Base-by-base conservation (phyloP, 1,140 invertebrate genomes). In the Eupristina koningsbergeri region DNA sequence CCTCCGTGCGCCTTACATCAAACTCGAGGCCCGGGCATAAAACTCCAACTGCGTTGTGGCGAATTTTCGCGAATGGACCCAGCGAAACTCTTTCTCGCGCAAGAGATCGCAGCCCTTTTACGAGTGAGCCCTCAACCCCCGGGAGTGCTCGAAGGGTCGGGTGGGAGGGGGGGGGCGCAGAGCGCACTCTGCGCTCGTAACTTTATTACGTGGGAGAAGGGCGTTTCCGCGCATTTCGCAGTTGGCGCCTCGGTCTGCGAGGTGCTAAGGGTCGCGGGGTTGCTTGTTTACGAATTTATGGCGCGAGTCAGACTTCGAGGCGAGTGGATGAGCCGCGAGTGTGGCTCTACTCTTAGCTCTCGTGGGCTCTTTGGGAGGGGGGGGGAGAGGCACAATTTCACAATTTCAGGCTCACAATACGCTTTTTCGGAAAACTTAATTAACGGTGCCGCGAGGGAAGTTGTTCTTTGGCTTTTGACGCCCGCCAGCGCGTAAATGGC, bases 221-320 rank as follows among this genome's bases (percentile, higher is more conserved):
- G 50, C 19, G 19, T 53, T 53, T 53, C 15, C 50, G 17, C 86
- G 84, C 88, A 84, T 22, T 3, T 39, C 67, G 77, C 41, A 64
- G 19, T 45, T 41, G 61, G n/a, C 45, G 47, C 26, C 39, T 39
- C 58, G 34, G 7, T 29, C 15, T 71, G 85, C 82, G 76, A 86
- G 79, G 85, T 85, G 77, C 83, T 86, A 75, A 84, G 83, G 77
- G 83, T 61, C 41, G 5, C 71, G 80, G 45, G 69, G 22, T 86
- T 86, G 85, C 87, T 92, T 90, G 88, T 89, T 91, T 89, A 89
- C 88, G 88, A 88, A 90, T 89, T 89, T 89, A 87, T 89, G 84
- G 74, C 84, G 69, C 83, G 85, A 86, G 85, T 2, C 2, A 26
- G 53, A 58, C 84, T 83, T 22, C n/a, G n/a, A n/a, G n/a, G 47